Conservation (phyloP, 1,140 invertebrate genomes). For the Nebria ingens region DNA sequence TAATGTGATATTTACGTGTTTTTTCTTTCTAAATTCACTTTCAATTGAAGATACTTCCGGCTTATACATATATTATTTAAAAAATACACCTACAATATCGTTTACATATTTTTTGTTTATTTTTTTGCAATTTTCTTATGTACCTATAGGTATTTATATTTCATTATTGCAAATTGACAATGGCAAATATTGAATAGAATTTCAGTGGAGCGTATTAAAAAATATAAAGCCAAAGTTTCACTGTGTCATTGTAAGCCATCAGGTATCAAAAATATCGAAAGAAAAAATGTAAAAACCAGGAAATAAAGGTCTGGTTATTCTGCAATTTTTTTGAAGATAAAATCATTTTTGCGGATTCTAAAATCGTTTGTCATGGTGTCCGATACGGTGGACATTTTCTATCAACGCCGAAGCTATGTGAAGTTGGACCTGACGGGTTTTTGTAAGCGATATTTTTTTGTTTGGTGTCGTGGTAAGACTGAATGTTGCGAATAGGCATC, state of each 20-base stretch:
- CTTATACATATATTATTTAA: neutral
- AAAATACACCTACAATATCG: slow-evolving; percentile 1
- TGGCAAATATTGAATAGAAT: neutral
- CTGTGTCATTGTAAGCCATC: neutral
- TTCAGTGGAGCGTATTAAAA: slow-evolving; percentile 2
- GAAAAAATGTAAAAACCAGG: slow-evolving; percentile 1
- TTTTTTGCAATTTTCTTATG: neutral
- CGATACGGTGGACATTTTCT: no score
- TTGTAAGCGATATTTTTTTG: neutral
- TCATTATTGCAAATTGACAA: no score
- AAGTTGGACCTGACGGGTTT: neutral
- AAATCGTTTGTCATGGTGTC: neutral
- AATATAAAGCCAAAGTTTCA: neutral
- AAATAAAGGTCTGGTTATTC: neutral
- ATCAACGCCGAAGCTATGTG: no score
- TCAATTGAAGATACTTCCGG: no score
- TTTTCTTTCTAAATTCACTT: neutral
- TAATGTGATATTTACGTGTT: neutral
- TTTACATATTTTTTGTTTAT: neutral
- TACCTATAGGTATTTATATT: no score
- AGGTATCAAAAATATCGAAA: neutral
- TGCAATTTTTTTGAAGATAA: slow-evolving; percentile 1
- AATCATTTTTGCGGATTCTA: neutral
- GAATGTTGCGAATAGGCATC: slow-evolving; percentile 2
- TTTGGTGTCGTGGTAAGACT: no score